Evolutionary conservation across 2,113 vertebrate genomes (phyloP).

Genomic region (Zosterops lateralis): DNA sequence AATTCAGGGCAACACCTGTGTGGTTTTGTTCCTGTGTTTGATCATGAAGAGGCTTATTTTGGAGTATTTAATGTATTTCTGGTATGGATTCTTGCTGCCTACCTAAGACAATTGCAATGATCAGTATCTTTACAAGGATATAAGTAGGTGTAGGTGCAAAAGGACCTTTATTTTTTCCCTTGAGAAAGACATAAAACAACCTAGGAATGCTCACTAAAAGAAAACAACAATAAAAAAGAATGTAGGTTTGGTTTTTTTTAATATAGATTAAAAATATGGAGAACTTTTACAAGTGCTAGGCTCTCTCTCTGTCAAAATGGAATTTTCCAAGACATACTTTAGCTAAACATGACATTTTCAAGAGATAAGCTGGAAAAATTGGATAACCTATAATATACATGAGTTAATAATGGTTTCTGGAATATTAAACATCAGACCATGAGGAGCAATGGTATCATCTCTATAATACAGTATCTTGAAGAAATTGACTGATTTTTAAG

Average conservation of each 20-base stretch:
- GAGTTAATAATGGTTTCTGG: neutral
- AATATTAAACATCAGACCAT: neutral
- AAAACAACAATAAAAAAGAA: neutral
- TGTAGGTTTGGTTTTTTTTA: neutral
- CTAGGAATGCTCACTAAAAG: neutral
- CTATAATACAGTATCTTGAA: neutral
- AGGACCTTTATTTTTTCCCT: neutral
- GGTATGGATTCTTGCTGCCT: neutral
- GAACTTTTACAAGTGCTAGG: neutral
- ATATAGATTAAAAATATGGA: neutral
- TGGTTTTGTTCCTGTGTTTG: neutral
- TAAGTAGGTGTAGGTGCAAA: neutral
- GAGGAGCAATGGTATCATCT: neutral
- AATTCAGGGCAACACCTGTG: no score
- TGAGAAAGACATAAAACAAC: neutral
- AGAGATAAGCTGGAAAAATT: neutral
- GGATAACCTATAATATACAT: neutral
- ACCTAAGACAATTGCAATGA: neutral
- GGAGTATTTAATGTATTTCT: neutral
- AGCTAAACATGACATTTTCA: neutral
- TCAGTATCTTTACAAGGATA: neutral
- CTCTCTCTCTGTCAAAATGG: neutral
- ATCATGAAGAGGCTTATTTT: neutral
- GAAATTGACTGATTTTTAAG: neutral
- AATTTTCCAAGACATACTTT: neutral